Evolutionary conservation across 2,888 invertebrate genomes (phyloP).

Genomic region (Andricus quercusramuli): DNA sequence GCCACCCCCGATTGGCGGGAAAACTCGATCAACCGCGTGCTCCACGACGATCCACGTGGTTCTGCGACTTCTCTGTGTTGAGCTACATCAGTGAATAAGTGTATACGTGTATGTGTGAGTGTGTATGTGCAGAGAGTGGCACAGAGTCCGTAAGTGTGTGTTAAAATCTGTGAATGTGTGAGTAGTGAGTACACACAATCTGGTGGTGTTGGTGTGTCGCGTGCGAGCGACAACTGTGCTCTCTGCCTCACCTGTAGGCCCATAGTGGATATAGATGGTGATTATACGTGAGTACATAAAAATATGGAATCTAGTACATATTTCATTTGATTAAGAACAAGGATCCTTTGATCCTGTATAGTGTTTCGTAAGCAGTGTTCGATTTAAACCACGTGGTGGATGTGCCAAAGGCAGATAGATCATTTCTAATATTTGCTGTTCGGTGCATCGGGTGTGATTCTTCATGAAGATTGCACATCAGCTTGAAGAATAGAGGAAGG

Average conservation of each 20-base stretch:
- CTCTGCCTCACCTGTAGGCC: slow-evolving; percentile 37
- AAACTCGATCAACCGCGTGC: slow-evolving; percentile 34
- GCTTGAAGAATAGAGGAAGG: background rate
- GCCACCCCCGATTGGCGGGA: slow-evolving; percentile 21
- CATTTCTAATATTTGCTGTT: background rate
- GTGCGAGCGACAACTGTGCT: slow-evolving; percentile 29
- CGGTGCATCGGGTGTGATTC: background rate
- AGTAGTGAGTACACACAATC: background rate
- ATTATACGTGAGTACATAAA: background rate
- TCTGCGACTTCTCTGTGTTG: slow-evolving; percentile 9
- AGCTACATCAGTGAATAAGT: slow-evolving; percentile 20
- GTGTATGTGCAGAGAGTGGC: background rate
- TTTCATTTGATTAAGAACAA: background rate
- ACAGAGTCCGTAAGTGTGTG: background rate
- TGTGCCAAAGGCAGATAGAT: background rate
- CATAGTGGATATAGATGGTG: slow-evolving; percentile 3
- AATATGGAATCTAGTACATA: background rate
- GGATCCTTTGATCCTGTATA: background rate
- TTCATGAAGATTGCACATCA: background rate
- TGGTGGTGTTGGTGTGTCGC: slow-evolving; percentile 17
- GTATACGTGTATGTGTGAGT: background rate
- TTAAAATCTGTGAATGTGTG: background rate
- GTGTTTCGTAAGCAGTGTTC: background rate
- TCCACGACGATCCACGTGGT: slow-evolving; percentile 29
- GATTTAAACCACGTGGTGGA: slow-evolving; percentile 2